Conservation (phyloP, 2,888 invertebrate species). For the Sinelater perroti region DNA sequence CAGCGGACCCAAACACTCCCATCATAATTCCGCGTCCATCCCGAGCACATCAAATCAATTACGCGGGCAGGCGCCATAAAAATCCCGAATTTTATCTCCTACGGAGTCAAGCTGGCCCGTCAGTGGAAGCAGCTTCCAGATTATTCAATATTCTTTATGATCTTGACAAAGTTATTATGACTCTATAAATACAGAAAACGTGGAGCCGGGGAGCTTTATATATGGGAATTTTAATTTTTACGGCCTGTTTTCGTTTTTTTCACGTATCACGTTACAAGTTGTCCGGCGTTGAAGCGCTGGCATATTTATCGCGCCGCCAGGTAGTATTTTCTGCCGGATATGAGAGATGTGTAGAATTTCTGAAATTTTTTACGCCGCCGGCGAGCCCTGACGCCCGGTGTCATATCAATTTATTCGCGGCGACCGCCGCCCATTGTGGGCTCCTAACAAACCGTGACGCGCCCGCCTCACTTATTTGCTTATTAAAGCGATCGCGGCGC, state of each 20-base stretch:
- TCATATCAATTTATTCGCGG: constrained; percentile 29
- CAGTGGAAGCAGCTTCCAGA: constrained; percentile 55
- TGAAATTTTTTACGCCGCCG: constrained; percentile 24
- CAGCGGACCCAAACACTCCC: constrained; percentile 19
- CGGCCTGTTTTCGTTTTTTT: constrained; percentile 43
- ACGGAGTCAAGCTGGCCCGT: constrained; percentile 47
- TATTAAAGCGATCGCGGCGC: constrained; percentile 40
- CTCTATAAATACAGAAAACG: constrained; percentile 59
- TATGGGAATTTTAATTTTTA: constrained; percentile 56
- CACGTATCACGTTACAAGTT: constrained; percentile 46
- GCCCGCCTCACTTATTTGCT: constrained; percentile 28
- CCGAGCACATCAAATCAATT: constrained; percentile 26
- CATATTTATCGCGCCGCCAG: constrained; percentile 46
- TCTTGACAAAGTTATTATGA: constrained; percentile 60
- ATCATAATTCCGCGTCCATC: constrained; percentile 15
- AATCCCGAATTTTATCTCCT: constrained; percentile 23
- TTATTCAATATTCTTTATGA: constrained; percentile 58
- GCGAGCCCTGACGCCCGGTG: constrained; percentile 5
- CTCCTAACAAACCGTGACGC: constrained; percentile 34
- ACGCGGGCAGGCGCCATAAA: constrained; percentile 13
- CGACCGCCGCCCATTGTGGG: constrained; percentile 31
- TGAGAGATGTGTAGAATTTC: constrained; percentile 27
- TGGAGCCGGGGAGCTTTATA: constrained; percentile 53
- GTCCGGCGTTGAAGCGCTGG: constrained; percentile 43
- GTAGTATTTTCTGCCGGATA: constrained; percentile 35